Base-by-base conservation (phyloP, 2,888 invertebrate genomes). In the Esperia sulphurella region DNA sequence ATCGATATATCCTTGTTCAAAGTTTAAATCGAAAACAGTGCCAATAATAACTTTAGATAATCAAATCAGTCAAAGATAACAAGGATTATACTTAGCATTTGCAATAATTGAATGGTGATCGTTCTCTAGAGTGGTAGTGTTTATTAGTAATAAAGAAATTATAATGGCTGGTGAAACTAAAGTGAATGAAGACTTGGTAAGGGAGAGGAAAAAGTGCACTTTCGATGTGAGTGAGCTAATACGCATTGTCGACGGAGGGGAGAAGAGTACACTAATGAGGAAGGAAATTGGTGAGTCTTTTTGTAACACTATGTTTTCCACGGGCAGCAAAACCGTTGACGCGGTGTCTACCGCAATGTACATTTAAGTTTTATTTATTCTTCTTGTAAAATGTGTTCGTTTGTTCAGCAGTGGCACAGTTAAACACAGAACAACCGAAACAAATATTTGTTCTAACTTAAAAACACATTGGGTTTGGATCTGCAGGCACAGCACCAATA, bases 141-240 rank as follows among this genome's bases (percentile, higher is more conserved):
- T 9, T 9, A 38, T 21, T 21, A 21, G 21, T 21, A 5, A 21
- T 21, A n/a, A n/a, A n/a, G n/a, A 14, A 33, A 10, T 14, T 35
- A 55, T 46, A 12, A 79, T 78, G 79, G 52, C 63, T 29, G 42
- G 35, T 10, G 58, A 52, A 7, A 21, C 21, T 21, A 33, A 29
- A 2, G 71, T 93, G 5, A 94, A 94, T 71, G 88, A 90, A 39
- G 95, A 95, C 76, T 80, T 96, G 46, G 76, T 89, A 50, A 91
- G 83, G 55, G 95, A 96, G 77, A 90, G 95, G 46, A 82, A 91
- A 49, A 93, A 91, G 56, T 95, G 95, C 59, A 92, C 92, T 3
- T 95, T 95, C 68, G 82, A 94, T 71, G 77, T 93, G 0, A 68
- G 86, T 47, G 96, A 96, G 78, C 83, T 97, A 59, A 95, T 94